These are phyloP conservation scores for Heliconius congener DNA, from an alignment of 1,140 invertebrate species.

Conservation along the genomic window DNA sequence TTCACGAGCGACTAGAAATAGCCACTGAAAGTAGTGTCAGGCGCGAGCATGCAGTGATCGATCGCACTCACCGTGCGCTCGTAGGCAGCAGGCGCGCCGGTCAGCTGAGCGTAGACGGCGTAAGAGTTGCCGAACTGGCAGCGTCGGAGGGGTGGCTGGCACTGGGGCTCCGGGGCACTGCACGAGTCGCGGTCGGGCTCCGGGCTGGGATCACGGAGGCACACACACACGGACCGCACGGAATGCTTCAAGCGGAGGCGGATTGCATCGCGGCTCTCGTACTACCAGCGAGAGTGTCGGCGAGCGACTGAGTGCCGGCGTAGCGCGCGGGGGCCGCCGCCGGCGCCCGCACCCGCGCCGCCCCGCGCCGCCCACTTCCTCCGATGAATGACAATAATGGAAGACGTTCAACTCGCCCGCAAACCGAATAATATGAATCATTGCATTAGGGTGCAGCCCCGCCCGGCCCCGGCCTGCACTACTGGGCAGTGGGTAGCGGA, in stretches of 20 bases:
- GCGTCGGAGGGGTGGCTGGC: constrained; percentile 32
- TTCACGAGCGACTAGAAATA: constrained; percentile 75
- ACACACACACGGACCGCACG: constrained; percentile 67
- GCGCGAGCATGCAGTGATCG: constrained; percentile 72
- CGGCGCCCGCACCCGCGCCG: constrained; percentile 57
- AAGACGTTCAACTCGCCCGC: constrained; percentile 81
- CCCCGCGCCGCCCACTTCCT: constrained; percentile 78
- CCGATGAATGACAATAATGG: constrained; percentile 81
- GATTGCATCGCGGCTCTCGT: constrained; percentile 74
- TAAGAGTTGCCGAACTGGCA: constrained; percentile 37
- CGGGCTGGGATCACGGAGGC: constrained; percentile 59
- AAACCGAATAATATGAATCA: constrained; percentile 81
- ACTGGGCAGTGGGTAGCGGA: background rate
- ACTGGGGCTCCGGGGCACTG: constrained; percentile 54
- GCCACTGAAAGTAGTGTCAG: constrained; percentile 58
- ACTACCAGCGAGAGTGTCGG: constrained; percentile 74
- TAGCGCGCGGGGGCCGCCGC: constrained; percentile 57
- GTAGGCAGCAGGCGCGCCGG: constrained; percentile 57
- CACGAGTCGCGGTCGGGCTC: constrained; percentile 58
- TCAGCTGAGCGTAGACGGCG: constrained; percentile 66
- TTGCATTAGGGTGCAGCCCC: constrained; percentile 81
- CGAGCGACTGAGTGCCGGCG: constrained; percentile 70
- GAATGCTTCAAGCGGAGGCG: constrained; percentile 68
- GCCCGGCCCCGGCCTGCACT: constrained; percentile 63
- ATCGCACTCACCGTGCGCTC: constrained; percentile 78